A percentile compares a stretch with the other conserved stretches of the same genome.
phyloP scores from a whole-genome alignment of 2,888 invertebrate genomes.

The Lepetodrilus schrolli region DNA sequence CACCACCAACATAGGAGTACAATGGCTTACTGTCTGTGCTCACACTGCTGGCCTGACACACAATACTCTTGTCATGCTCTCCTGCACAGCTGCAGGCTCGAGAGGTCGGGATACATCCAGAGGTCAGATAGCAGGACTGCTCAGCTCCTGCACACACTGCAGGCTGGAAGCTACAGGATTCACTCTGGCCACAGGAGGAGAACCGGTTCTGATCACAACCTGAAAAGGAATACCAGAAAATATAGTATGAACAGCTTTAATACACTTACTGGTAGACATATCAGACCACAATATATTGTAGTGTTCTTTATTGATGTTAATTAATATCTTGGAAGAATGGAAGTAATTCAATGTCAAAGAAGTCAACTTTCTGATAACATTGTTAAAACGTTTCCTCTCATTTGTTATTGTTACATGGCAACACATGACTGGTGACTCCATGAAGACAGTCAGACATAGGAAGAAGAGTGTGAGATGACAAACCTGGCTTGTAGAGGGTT shows the following conservation, averaged over 20 bases:
- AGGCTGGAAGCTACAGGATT: constrained; percentile 33
- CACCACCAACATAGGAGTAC: constrained; percentile 35
- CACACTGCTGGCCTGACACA: constrained; percentile 13
- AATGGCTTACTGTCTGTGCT: constrained; percentile 36
- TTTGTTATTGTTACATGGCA: too few relatives aligned
- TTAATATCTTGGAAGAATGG: too few relatives aligned
- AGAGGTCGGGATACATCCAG: constrained; percentile 45
- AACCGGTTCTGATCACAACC: constrained; percentile 48
- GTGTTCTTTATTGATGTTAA: too few relatives aligned
- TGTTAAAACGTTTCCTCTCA: too few relatives aligned
- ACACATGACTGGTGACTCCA: too few relatives aligned
- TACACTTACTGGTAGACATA: too few relatives aligned
- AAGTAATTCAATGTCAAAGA: too few relatives aligned
- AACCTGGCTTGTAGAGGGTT: constrained; percentile 50
- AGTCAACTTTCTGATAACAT: too few relatives aligned
- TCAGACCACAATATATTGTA: too few relatives aligned
- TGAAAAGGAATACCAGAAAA: constrained; percentile 27
- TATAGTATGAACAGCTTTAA: neutral
- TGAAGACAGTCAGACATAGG: too few relatives aligned
- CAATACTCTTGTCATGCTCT: neutral
- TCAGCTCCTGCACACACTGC: constrained; percentile 39
- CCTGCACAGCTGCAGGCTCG: constrained; percentile 55
- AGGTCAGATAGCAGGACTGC: constrained; percentile 49
- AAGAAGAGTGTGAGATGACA: too few relatives aligned
- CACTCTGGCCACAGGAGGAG: constrained; percentile 36